Evolutionary conservation across 2,888 invertebrate genomes (phyloP), one percentile per base, ranked within the genome.

Genomic region (Oscheius sp.): DNA sequence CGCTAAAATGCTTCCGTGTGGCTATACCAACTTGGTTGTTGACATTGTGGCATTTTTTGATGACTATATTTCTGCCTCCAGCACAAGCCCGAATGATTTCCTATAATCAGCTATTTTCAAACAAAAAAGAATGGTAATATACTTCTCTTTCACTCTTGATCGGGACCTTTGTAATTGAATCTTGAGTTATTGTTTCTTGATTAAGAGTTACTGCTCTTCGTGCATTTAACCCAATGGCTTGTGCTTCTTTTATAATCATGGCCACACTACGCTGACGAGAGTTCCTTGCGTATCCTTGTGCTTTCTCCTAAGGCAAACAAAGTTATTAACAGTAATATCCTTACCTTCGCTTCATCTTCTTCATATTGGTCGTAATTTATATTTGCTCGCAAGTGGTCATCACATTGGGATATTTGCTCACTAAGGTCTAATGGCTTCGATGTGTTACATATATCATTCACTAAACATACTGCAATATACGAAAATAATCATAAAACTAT

Each of bases 261-360:
- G 83, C 83, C 12, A 83, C 68, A 29, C 71, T 74, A 12, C 83
- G 21, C 64, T 83, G 81, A 59, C 83, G 66, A 7, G 73, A 69
- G 46, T 82, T 81, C 35, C 81, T 63, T 1, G 78, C 83, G 53
- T 82, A 77, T 21, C 83, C 80, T 52, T 82, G 82, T 21, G 77
- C 80, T 61, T 82, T 82, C 41, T 82, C 82, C 71, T 76, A 45
- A 27, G n/a, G n/a, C n/a, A n/a, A 74, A 66, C 7, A 21, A 58
- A 27, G 12, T 58, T 21, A 25, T 41, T 6, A 46, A 2, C n/a
- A n/a, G n/a, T n/a, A n/a, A n/a, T n/a, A n/a, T 46, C 18, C 6
- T 45, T 46, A 74, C 70, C 45, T 80, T 80, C 66, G 83, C 83
- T 52, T 79, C 82, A 46, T 80, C 83, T 45, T 86, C 83, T 58